Evolutionary conservation across 2,888 invertebrate genomes (phyloP).

Genomic region (Allolobophora icterica): DNA sequence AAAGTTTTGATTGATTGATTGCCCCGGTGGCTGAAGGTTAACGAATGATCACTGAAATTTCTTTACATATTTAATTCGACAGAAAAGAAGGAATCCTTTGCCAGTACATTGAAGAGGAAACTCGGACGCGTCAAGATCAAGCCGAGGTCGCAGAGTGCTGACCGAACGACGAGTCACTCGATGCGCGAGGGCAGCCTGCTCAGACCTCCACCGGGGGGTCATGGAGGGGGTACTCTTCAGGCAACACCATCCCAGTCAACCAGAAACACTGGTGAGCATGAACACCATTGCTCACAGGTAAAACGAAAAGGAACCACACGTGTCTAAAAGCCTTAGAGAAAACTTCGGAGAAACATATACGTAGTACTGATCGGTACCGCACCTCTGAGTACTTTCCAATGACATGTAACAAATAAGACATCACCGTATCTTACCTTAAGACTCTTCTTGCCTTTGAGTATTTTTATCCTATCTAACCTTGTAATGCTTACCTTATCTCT

Average conservation of each 20-base stretch:
- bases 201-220: background rate
- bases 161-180: conserved; percentile 8
- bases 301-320: background rate
- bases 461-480: too few relatives aligned
- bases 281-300: background rate
- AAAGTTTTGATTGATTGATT: too few relatives aligned
- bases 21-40: background rate
- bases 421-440: too few relatives aligned
- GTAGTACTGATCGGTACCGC: too few relatives aligned
- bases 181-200: background rate
- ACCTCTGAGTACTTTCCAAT: too few relatives aligned
- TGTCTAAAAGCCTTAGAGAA: background rate
- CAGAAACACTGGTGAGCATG: background rate
- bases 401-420: too few relatives aligned
- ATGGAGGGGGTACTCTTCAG: background rate
- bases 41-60: background rate
- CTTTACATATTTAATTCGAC: background rate
- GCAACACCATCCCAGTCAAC: background rate
- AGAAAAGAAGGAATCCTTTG: conserved; percentile 24
- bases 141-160: conserved; percentile 29
- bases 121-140: conserved; percentile 23
- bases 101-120: conserved; percentile 14
- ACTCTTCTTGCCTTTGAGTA: too few relatives aligned
- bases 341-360: background rate
- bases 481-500: background rate